Evolutionary conservation across 1,140 invertebrate genomes (phyloP).

Genomic region (Daktulosphaira vitifoliae): DNA sequence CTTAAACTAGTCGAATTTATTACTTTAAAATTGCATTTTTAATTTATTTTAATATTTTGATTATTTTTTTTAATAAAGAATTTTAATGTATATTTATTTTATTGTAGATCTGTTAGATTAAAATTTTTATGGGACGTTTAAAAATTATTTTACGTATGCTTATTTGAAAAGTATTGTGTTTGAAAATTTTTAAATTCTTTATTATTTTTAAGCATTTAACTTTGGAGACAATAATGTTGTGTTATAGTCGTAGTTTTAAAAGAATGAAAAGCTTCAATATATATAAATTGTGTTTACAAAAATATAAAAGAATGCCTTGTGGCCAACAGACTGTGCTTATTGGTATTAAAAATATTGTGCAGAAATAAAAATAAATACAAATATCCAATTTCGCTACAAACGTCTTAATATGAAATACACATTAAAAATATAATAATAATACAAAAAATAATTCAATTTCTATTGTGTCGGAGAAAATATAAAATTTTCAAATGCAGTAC

Average conservation of each 20-base stretch:
- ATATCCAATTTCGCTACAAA: conserved; percentile 7
- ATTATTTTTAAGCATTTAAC: too few relatives aligned
- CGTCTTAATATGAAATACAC: conserved; percentile 7
- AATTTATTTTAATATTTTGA: too few relatives aligned
- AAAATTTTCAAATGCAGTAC: conserved; percentile 18
- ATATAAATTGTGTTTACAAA: conserved; percentile 6
- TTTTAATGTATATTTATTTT: too few relatives aligned
- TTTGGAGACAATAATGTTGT: too few relatives aligned
- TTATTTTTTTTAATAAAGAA: too few relatives aligned
- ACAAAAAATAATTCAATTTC: conserved; percentile 18
- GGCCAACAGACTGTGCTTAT: conserved; percentile 33
- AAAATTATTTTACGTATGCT: too few relatives aligned
- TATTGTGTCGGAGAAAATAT: background rate
- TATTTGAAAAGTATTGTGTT: too few relatives aligned
- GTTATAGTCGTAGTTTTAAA: background rate
- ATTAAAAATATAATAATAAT: conserved; percentile 3
- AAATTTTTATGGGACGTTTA: too few relatives aligned
- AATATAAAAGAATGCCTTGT: conserved; percentile 29
- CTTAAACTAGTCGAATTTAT: too few relatives aligned
- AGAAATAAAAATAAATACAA: conserved; percentile 16
- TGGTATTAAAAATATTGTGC: conserved; percentile 20
- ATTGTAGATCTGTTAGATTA: too few relatives aligned
- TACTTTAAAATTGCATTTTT: too few relatives aligned
- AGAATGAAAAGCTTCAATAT: conserved; percentile 23
- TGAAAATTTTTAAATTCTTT: too few relatives aligned